phyloP scores from a whole-genome alignment of 2,113 vertebrate species.

The Phalacrocorax brasilianus region DNA sequence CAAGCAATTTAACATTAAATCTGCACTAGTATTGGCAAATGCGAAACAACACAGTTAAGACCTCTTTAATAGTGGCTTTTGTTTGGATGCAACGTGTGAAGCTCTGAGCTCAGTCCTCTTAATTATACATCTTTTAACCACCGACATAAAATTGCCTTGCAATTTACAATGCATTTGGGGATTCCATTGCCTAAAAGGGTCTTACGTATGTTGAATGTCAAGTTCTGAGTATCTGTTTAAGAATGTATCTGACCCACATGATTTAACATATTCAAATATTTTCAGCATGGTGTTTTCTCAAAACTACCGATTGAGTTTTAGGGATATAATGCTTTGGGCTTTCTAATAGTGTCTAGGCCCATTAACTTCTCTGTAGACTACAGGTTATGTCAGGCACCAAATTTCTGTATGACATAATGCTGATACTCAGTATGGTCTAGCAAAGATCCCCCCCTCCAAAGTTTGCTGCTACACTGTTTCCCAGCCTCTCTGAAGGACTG shows the following conservation, averaged over 20 bases:
- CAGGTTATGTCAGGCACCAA: neutral
- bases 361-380: neutral
- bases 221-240: slow-evolving; percentile 10
- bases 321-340: neutral
- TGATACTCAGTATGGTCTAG: neutral
- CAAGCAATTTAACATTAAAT: neutral
- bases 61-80: slow-evolving; percentile 14
- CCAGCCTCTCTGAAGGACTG: neutral
- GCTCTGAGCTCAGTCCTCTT: slow-evolving; percentile 32
- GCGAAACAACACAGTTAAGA: neutral
- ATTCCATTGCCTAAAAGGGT: slow-evolving; percentile 40
- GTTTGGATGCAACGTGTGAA: slow-evolving; percentile 34
- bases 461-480: neutral
- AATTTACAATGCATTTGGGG: slow-evolving; percentile 47
- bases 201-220: neutral
- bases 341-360: neutral
- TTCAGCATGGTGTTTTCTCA: neutral
- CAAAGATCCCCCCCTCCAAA: neutral
- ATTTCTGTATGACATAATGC: neutral
- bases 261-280: slow-evolving; percentile 1
- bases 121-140: slow-evolving; percentile 57
- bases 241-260: neutral
- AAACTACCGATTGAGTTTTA: neutral
- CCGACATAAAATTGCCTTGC: slow-evolving; percentile 33
- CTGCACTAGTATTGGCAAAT: neutral